Evolutionary conservation across 2,113 vertebrate genomes (phyloP), one percentile per base, ranked within the genome.

Genomic region (Dolichallabes microphthalmus): DNA sequence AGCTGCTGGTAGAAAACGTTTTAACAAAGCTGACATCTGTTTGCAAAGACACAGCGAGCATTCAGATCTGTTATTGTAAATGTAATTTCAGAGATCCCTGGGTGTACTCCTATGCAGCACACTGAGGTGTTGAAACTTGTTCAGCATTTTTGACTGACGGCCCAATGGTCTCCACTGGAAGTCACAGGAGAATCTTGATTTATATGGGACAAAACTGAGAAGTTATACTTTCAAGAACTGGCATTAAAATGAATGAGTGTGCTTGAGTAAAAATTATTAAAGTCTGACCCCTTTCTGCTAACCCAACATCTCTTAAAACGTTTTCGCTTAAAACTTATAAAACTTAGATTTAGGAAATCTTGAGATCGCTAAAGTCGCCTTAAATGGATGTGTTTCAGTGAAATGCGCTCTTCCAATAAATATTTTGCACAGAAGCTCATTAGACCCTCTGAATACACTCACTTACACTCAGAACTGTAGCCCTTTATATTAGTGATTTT

Each of bases 41-140:
- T 35, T 57, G 61, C 15, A 68, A 53, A 85, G 13, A 58, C 68
- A 75, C 12, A 55, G 63, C 12, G 22, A 58, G 50, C 22, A 39
- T 86, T 45, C 25, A 76, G 68, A 61, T 81, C 35, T 75, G 58
- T 76, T 68, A 20, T 55, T 68, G 63, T 73, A 17, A 55, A 12
- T 35, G 63, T 30, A 60, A n/a, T 66, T 76, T 77, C 45, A 20
- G 45, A 58, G 71, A 73, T 13, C 52, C 53, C 57, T 30, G 19
- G 39, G 9, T 84, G 15, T 63, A 27, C 14, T 19, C 45, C 15
- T 19, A 25, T n/a, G 50, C 55, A 55, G 64, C 82, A 80, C 83
- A 83, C 39, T 53, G 75, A 80, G 82, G 68, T 91, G 91, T 90
- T 85, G 20, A 82, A 88, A 90, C 92, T 86, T 91, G 92, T 91